Conservation (phyloP, 1,140 invertebrate species). For the Lordiphosa mommai region DNA sequence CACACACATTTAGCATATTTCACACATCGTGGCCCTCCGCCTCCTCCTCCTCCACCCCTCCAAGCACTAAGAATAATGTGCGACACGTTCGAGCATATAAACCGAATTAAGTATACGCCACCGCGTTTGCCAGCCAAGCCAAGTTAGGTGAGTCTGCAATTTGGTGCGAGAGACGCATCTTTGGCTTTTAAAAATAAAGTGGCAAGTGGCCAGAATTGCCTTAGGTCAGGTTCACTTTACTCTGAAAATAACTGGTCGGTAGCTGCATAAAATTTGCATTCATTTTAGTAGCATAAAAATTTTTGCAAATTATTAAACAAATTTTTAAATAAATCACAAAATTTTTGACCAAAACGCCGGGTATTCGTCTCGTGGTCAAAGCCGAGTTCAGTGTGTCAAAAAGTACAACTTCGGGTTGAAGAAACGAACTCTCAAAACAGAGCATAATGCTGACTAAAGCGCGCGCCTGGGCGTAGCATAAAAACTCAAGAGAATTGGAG, state of each 20-base stretch:
- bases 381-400: constrained; percentile 71
- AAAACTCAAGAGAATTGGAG: constrained; percentile 45
- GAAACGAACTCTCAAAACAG: too few species aligned
- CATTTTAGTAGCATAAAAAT: constrained; percentile 39
- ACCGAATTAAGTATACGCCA: constrained; percentile 76
- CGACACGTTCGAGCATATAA: constrained; percentile 74
- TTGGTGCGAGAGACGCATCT: constrained; percentile 36
- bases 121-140: constrained; percentile 61
- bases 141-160: constrained; percentile 39
- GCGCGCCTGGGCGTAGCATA: constrained; percentile 44
- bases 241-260: not conserved
- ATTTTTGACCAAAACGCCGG: constrained; percentile 53
- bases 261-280: constrained; percentile 64
- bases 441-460: constrained; percentile 26
- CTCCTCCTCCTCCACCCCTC: too few species aligned
- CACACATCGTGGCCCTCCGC: constrained; percentile 53
- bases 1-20: constrained; percentile 70
- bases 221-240: constrained; percentile 51
- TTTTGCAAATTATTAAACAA: constrained; percentile 59
- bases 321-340: constrained; percentile 70
- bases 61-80: constrained; percentile 57
- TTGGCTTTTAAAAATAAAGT: constrained; percentile 44
- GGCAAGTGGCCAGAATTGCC: too few species aligned
- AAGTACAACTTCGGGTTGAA: too few species aligned
- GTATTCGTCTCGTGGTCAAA: constrained; percentile 23